Evolutionary conservation across 2,888 invertebrate genomes (phyloP).

Genomic region (Hemicrepidius hirtus): DNA sequence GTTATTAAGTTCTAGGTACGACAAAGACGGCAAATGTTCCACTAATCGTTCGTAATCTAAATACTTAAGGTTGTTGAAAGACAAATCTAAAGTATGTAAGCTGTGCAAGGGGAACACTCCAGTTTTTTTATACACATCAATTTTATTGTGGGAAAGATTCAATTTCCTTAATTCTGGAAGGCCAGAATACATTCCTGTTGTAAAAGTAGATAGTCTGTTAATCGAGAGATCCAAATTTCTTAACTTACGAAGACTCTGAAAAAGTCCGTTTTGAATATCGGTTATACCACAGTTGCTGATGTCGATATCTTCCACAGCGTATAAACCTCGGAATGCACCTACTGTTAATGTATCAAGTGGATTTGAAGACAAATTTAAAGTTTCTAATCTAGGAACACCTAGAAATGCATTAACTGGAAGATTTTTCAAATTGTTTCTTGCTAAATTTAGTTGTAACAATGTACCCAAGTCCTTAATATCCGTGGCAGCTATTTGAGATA

Average conservation of each 20-base stretch:
- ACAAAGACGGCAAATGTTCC: constrained; percentile 64
- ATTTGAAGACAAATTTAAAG: constrained; percentile 64
- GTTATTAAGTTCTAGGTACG: constrained; percentile 63
- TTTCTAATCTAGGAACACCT: constrained; percentile 58
- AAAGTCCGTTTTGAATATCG: constrained; percentile 59
- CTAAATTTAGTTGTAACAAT: constrained; percentile 62
- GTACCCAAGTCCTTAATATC: constrained; percentile 64
- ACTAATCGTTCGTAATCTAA: constrained; percentile 66
- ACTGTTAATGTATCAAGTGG: constrained; percentile 59
- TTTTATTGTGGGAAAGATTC: constrained; percentile 63
- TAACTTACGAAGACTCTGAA: constrained; percentile 62
- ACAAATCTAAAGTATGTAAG: constrained; percentile 67
- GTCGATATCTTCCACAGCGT: constrained; percentile 64
- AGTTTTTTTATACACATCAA: constrained; percentile 61
- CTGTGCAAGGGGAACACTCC: constrained; percentile 66
- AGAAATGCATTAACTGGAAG: constrained; percentile 58
- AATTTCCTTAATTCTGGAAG: constrained; percentile 66
- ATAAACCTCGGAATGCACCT: constrained; percentile 62
- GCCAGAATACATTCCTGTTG: constrained; percentile 65
- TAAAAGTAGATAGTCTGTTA: constrained; percentile 63
- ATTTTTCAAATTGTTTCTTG: constrained; percentile 61
- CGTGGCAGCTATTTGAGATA: constrained; percentile 58
- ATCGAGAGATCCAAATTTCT: constrained; percentile 62
- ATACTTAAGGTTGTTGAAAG: constrained; percentile 64
- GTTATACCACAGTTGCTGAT: constrained; percentile 63